These are phyloP conservation scores for Halictus rubicundus DNA, from an alignment of 1,140 invertebrate genomes.

Conservation along the genomic window DNA sequence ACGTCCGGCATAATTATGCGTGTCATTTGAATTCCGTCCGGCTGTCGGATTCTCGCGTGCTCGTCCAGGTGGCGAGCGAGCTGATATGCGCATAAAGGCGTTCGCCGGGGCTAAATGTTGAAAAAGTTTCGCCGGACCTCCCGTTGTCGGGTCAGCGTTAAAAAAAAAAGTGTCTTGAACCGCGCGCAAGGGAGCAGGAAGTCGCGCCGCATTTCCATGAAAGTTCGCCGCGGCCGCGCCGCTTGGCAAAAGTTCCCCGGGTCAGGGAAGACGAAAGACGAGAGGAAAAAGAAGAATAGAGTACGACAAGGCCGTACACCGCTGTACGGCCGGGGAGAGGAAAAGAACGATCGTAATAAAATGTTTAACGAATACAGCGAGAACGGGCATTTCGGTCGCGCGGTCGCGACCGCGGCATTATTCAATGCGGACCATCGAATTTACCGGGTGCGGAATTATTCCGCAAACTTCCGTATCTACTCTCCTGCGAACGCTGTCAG, in stretches of 20 bases:
- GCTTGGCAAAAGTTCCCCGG: background rate
- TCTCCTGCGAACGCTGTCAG: conserved; percentile 21
- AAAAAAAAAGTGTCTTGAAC: background rate
- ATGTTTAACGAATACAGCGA: conserved; percentile 35
- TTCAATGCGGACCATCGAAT: conserved; percentile 25
- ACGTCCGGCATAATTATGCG: no score
- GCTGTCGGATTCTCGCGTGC: background rate
- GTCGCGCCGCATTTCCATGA: background rate
- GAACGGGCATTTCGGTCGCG: background rate
- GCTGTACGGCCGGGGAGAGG: no score
- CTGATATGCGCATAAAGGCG: background rate
- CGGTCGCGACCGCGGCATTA: background rate
- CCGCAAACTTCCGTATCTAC: background rate
- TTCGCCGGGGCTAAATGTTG: background rate
- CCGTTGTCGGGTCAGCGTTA: background rate
- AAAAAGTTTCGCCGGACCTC: background rate
- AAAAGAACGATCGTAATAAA: background rate
- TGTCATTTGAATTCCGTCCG: conserved; percentile 3
- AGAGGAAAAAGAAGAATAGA: no score
- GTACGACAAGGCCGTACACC: background rate
- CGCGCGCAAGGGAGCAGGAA: background rate
- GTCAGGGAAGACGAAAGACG: background rate
- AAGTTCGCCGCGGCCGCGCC: background rate
- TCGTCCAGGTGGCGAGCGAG: background rate
- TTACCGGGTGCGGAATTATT: conserved; percentile 19